Base-by-base conservation (phyloP, 2,113 vertebrate species). In the Callospermophilus lateralis region DNA sequence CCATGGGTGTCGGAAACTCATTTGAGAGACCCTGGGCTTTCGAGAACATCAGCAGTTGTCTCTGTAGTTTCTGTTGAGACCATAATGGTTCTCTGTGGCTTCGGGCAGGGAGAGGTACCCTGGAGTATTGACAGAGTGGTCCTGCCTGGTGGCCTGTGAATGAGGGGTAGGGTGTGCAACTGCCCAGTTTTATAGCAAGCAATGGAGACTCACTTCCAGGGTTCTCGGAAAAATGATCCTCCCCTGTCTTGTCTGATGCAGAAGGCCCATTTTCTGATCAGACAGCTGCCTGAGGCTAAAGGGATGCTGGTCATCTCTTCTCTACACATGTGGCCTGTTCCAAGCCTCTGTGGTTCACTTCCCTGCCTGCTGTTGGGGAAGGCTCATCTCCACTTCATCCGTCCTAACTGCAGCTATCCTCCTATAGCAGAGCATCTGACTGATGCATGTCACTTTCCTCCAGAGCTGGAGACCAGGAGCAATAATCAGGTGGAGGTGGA, bases 151-250 rank as follows among this genome's bases (percentile, higher is more conserved):
- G 79, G 78, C 65, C 73, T 70, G 48, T 37, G 83, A 87, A 83
- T 51, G 51, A n/a, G 20, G 42, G 32, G 26, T 8, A 4, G 2
- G 0, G 3, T 3, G 42, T 20, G 30, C n/a, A 48, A 19, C 6
- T 11, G 68, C 63, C 32, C n/a, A 81, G 30, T 45, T 73, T 94
- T 76, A 42, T 76, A 45, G 61, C 32, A 26, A n/a, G 30, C 42
- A 3, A 4, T n/a, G 83, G 22, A 34, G 10, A 63, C 81, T 76
- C 22, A 15, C 79, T 96, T 45, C 48, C 6, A 83, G 78, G 6
- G 32, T 55, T 80, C 42, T 93, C 72, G 80, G 79, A 28, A 58
- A 93, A 61, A 87, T 32, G 48, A 70, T 5, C 42, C n/a, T 34
- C 42, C 61, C 17, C 8, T 12, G 80, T 37, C 6, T 32, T 55